Evolutionary conservation across 2,113 vertebrate genomes (phyloP).

Genomic region (Equus przewalskii): DNA sequence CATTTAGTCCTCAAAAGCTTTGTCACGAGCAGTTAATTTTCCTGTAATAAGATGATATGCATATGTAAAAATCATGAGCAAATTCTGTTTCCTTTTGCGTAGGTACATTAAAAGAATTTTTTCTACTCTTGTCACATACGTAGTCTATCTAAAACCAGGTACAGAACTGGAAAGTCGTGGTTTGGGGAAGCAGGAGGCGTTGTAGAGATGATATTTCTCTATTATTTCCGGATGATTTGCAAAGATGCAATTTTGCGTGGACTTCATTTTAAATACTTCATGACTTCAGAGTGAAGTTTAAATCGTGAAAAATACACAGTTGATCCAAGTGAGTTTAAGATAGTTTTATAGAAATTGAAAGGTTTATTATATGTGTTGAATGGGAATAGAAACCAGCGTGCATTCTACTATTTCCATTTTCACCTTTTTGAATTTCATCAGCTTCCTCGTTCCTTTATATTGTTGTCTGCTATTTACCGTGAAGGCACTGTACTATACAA

Average conservation of each 20-base stretch:
- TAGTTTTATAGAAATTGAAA: slow-evolving; percentile 62
- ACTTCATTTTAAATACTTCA: slow-evolving; percentile 47
- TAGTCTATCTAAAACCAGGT: slow-evolving; percentile 41
- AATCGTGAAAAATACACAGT: slow-evolving; percentile 51
- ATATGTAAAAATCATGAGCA: not conserved
- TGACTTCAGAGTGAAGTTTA: slow-evolving; percentile 57
- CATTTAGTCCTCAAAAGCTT: not conserved
- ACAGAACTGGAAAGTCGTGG: not conserved
- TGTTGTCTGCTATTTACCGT: slow-evolving; percentile 45
- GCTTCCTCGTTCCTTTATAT: slow-evolving; percentile 44
- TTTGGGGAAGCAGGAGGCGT: not conserved
- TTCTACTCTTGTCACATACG: not conserved
- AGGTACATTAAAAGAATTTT: slow-evolving; percentile 54
- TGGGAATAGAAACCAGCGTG: slow-evolving; percentile 23
- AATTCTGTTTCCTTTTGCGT: slow-evolving; percentile 44
- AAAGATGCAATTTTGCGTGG: slow-evolving; percentile 55
- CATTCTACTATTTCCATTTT: slow-evolving; percentile 60
- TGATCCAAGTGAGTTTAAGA: slow-evolving; percentile 10
- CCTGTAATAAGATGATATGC: not conserved
- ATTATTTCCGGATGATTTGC: slow-evolving; percentile 52
- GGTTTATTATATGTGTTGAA: slow-evolving; percentile 58
- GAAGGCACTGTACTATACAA: not conserved
- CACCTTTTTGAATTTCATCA: not conserved
- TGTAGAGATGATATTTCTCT: not conserved
- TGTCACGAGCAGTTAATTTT: not conserved